Evolutionary conservation across 37 sponge, comb jelly and placozoan species (phyloP).

Genomic region (Dysidea cf. avara): DNA sequence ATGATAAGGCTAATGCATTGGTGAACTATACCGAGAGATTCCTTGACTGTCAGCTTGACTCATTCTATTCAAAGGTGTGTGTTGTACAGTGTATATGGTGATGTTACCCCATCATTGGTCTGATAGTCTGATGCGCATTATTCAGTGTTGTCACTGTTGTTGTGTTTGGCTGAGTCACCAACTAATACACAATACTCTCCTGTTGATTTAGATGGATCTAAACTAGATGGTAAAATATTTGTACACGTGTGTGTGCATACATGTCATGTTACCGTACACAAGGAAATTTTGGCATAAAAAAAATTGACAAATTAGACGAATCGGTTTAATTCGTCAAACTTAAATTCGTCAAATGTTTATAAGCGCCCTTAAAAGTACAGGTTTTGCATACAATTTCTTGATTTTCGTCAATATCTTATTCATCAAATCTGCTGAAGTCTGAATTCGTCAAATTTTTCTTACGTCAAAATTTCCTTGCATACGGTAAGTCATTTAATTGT

Average conservation of each 20-base stretch:
- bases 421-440: no score
- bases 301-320: not conserved
- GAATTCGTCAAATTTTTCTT: no score
- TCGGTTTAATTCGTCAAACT: no score
- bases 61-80: slow-evolving; percentile 32
- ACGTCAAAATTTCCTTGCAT: no score
- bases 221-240: not conserved
- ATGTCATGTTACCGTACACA: no score
- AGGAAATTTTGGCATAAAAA: no score
- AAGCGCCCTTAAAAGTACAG: not conserved
- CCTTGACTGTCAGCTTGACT: slow-evolving; percentile 8
- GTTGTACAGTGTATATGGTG: not conserved
- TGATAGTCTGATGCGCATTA: slow-evolving; percentile 56
- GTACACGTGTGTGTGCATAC: not conserved
- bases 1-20: slow-evolving; percentile 50
- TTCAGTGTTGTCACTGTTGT: slow-evolving; percentile 42
- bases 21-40: slow-evolving; percentile 26
- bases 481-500: not conserved
- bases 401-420: no score
- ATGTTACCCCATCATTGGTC: not conserved
- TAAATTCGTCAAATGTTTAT: no score
- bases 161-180: slow-evolving; percentile 49
- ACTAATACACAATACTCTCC: slow-evolving; percentile 8
- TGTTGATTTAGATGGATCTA: not conserved
- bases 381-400: not conserved